Base-by-base conservation (phyloP, 2,888 invertebrate genomes). In the Celastrina argiolus region DNA sequence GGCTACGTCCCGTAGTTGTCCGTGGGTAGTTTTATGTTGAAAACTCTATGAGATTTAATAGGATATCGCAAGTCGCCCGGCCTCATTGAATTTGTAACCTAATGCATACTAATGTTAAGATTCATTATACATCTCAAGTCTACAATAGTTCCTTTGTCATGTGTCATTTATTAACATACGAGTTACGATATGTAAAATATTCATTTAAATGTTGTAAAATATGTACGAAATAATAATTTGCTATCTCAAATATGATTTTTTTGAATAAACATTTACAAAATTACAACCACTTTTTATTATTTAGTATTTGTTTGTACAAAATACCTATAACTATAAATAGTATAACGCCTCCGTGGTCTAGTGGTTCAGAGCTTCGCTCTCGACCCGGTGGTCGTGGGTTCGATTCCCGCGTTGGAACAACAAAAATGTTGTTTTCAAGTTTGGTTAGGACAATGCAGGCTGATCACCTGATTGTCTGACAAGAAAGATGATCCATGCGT, bases 111-210 rank as follows among this genome's bases (percentile, higher is more conserved):
- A 78, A 78, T 76, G 72, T 81, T 82, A 79, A 80, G 80, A 73
- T 75, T 81, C 82, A 81, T 80, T 72, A 81, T 80, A 81, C 86
- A 87, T 87, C 85, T 88, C 87, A 85, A 87, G 84, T 88, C 82
- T 82, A 83, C 91, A 88, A 91, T 87, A 90, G 91, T 91, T 91
- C 91, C 91, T 91, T 87, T 88, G 81, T 87, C 82, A 89, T 88
- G 91, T 91, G 91, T 91, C 91, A 91, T 91, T 83, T 87, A 77
- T 87, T 85, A 84, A 84, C 85, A 81, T 87, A 87, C 81, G 80
- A 82, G 79, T 87, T 82, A 84, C 81, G 80, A 82, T 82, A 80
- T 81, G 78, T 80, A 81, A 83, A 82, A 82, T 87, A 81, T 84
- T 85, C 83, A 82, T 84, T 82, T 79, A 80, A 81, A 82, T 83